Conservation (phyloP, 2,113 vertebrate genomes). For the Rostratula benghalensis region DNA sequence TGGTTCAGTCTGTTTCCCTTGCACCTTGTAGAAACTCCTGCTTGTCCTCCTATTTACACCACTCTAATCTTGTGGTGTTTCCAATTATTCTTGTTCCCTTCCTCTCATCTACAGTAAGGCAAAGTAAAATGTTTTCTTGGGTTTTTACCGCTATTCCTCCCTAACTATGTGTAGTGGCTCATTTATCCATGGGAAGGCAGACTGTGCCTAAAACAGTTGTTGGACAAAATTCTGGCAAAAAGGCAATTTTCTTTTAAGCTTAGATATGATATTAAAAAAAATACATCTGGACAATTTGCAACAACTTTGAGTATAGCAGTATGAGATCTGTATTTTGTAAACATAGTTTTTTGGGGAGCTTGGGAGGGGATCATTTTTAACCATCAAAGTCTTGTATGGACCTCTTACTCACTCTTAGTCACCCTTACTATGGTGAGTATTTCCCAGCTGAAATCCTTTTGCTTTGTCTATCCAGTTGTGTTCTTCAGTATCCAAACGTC, state of each 20-base stretch:
- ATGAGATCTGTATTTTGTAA: not conserved
- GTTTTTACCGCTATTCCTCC: not conserved
- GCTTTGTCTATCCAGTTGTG: not conserved
- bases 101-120: not conserved
- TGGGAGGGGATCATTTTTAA: not conserved
- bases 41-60: not conserved
- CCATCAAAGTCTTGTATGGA: not conserved
- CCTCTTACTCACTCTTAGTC: not conserved
- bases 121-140: not conserved
- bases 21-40: not conserved
- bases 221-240: not conserved
- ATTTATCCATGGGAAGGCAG: not conserved
- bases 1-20: not conserved
- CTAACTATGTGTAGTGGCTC: not conserved
- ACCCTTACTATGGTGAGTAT: fast-evolving
- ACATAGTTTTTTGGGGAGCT: not conserved
- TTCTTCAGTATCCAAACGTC: not conserved
- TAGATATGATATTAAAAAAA: not conserved
- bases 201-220: not conserved
- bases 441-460: not conserved
- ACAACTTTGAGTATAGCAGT: not conserved
- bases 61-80: not conserved
- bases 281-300: not conserved
- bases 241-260: not conserved
- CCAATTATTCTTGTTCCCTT: not conserved